phyloP scores from a whole-genome alignment of 2,888 invertebrate genomes.

The Drosophila maculinotata region DNA sequence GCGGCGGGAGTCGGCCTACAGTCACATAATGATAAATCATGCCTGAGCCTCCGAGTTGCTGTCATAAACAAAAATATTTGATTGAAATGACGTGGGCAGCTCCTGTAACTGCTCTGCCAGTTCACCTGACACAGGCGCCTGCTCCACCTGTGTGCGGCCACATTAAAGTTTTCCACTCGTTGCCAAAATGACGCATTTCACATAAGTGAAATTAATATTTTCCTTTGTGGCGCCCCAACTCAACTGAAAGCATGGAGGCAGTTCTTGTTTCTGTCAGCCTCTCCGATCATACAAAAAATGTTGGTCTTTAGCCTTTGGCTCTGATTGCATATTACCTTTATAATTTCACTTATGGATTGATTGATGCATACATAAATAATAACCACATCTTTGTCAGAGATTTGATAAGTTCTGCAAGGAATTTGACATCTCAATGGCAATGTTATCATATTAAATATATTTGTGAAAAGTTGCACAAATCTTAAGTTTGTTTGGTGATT shows the following conservation, averaged over 20 bases:
- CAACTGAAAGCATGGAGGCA: constrained; percentile 11
- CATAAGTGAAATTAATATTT: constrained; percentile 62
- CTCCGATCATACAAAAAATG: constrained; percentile 21
- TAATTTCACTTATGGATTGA: constrained; percentile 9
- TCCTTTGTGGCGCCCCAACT: constrained; percentile 4
- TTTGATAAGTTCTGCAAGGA: not conserved
- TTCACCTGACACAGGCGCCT: constrained; percentile 37
- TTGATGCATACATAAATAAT: constrained; percentile 10
- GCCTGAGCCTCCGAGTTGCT: constrained; percentile 39
- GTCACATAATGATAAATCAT: constrained; percentile 74
- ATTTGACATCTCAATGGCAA: not conserved
- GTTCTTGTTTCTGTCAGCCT: constrained; percentile 44
- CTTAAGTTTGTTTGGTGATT: too few relatives aligned
- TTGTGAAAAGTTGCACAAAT: too few relatives aligned
- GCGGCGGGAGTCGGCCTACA: constrained; percentile 6
- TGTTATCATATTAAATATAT: too few relatives aligned
- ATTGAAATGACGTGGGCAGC: constrained; percentile 67
- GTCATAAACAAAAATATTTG: constrained; percentile 75
- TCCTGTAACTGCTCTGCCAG: constrained; percentile 32
- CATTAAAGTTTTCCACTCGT: constrained; percentile 55
- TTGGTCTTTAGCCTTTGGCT: not conserved
- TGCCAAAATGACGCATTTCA: constrained; percentile 14
- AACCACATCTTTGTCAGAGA: constrained; percentile 1
- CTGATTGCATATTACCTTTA: constrained; percentile 3
- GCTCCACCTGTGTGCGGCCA: constrained; percentile 29